Percentiles rank a stretch among this genome's conserved stretches.
These are phyloP conservation scores for Chiroxiphia lanceolata DNA, from an alignment of 2,797 vertebrate genomes.

Conservation along the genomic window DNA sequence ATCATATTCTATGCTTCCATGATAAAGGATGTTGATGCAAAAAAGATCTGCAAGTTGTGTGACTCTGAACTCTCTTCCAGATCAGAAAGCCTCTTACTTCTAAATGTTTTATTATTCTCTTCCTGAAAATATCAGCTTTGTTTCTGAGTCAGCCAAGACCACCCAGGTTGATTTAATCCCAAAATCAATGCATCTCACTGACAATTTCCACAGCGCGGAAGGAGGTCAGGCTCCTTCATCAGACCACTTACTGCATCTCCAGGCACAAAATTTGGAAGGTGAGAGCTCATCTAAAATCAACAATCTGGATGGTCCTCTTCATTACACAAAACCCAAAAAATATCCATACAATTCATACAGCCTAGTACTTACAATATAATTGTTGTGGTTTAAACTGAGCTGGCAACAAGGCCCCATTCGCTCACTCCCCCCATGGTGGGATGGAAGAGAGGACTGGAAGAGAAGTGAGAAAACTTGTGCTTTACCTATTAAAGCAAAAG, in stretches of 20 bases:
- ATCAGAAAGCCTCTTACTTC: slow-evolving; percentile 32
- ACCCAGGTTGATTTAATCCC: not conserved
- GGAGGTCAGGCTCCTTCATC: not conserved
- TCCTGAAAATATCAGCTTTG: slow-evolving; percentile 5
- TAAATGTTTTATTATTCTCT: not conserved
- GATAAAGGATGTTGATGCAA: not conserved
- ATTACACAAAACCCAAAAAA: not conserved
- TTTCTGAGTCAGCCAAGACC: slow-evolving; percentile 23
- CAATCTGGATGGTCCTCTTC: not conserved
- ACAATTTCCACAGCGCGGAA: not conserved
- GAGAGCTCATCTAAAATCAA: not conserved
- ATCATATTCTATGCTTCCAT: not conserved
- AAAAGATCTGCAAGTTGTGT: not conserved
- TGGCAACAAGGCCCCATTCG: not conserved
- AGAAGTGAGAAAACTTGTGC: not conserved
- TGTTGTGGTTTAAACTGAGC: not conserved
- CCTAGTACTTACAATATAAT: not conserved
- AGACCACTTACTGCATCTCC: not conserved
- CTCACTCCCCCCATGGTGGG: not conserved
- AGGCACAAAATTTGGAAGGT: not conserved
- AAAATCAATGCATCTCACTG: not conserved
- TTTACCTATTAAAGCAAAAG: not conserved
- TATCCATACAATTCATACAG: not conserved
- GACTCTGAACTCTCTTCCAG: not conserved
- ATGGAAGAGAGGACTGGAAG: not conserved